A percentile compares a stretch with the other conserved stretches of the same genome.
phyloP scores from a whole-genome alignment of 2,888 invertebrate species.

The Gymnocheta viridis region DNA sequence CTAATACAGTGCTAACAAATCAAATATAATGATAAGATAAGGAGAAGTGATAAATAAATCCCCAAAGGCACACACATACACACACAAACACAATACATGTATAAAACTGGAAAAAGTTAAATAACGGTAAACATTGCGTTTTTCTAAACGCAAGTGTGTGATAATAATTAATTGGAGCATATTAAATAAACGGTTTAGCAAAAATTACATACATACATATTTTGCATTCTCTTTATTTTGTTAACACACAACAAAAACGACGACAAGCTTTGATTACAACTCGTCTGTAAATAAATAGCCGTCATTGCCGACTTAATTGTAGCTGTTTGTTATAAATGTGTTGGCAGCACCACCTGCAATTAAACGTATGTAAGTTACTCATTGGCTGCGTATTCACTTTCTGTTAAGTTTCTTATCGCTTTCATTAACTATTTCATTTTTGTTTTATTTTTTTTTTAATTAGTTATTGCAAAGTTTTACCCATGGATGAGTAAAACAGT shows the following conservation, averaged over 20 bases:
- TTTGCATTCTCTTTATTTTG: background rate
- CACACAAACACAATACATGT: background rate
- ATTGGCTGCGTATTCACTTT: slow-evolving; percentile 57
- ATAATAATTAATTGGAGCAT: slow-evolving; percentile 46
- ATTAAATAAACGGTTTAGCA: slow-evolving; percentile 32
- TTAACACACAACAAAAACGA: background rate
- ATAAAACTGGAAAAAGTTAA: background rate
- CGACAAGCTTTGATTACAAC: slow-evolving; percentile 33
- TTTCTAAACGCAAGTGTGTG: background rate
- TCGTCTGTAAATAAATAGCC: slow-evolving; percentile 16
- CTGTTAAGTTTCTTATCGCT: slow-evolving; percentile 66
- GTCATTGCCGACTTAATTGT: slow-evolving; percentile 27
- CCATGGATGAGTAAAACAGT: slow-evolving; percentile 36
- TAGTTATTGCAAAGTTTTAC: slow-evolving; percentile 25
- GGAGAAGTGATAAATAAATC: slow-evolving; percentile 26
- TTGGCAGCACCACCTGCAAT: slow-evolving; percentile 51
- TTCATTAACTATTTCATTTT: slow-evolving; percentile 44
- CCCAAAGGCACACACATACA: background rate
- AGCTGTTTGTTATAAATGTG: background rate
- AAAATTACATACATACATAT: background rate
- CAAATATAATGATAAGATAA: slow-evolving; percentile 59
- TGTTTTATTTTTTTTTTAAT: slow-evolving; percentile 12
- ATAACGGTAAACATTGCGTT: slow-evolving; percentile 31
- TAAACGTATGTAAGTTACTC: slow-evolving; percentile 55
- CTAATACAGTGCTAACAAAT: slow-evolving; percentile 30